These are phyloP conservation scores for Digitonthophagus gazella DNA, from an alignment of 2,888 invertebrate genomes.

Conservation along the genomic window DNA sequence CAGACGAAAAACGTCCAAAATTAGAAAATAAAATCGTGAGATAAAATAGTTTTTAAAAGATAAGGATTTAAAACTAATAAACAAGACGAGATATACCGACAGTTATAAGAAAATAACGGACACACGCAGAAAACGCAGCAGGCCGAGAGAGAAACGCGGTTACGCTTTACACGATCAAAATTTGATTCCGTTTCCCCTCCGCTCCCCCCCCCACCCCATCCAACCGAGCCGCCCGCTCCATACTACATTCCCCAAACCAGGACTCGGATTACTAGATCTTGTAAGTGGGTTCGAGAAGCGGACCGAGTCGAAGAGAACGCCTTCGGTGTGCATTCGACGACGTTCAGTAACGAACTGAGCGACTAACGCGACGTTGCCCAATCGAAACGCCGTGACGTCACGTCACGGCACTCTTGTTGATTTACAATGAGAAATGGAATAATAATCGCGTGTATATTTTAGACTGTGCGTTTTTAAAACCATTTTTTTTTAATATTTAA, in stretches of 20 bases:
- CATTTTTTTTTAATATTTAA: too few species aligned
- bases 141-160: not conserved
- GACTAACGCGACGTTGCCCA: constrained; percentile 36
- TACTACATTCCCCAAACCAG: constrained; percentile 45
- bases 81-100: constrained; percentile 1
- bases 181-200: constrained; percentile 22
- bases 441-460: constrained; percentile 46
- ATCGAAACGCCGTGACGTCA: constrained; percentile 46
- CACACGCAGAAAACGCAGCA: not conserved
- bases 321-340: not conserved
- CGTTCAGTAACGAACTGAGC: not conserved
- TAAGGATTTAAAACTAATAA: not conserved
- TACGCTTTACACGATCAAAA: constrained; percentile 16
- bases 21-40: too few species aligned
- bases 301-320: constrained; percentile 31
- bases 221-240: constrained; percentile 36
- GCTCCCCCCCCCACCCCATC: too few species aligned
- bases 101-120: not conserved
- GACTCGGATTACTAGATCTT: constrained; percentile 48
- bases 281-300: constrained; percentile 47
- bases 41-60: not conserved
- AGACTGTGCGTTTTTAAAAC: too few species aligned
- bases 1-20: too few species aligned
- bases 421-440: constrained; percentile 52
- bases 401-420: constrained; percentile 49